Percentiles rank a stretch among this genome's conserved stretches.
Evolutionary conservation across 2,113 vertebrate genomes (phyloP).

Genomic region (Sylvia atricapilla): DNA sequence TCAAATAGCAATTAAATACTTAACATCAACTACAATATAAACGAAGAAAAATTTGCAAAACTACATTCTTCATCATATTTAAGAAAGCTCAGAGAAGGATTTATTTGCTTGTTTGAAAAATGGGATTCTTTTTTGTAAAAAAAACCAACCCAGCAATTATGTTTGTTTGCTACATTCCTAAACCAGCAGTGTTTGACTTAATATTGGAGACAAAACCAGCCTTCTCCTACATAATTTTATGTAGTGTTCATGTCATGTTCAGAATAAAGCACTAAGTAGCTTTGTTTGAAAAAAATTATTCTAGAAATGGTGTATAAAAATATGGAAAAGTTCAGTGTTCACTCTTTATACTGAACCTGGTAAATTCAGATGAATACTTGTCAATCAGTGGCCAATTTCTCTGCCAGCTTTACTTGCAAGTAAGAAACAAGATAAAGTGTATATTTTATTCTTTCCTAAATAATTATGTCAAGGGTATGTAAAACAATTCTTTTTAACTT

Average conservation of each 20-base stretch:
- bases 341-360: neutral
- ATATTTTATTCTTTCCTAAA: neutral
- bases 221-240: neutral
- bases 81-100: neutral
- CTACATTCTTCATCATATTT: neutral
- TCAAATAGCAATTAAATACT: neutral
- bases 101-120: neutral
- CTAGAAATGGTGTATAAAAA: neutral
- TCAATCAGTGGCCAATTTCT: neutral
- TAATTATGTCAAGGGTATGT: neutral
- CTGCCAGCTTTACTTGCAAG: neutral
- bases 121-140: neutral
- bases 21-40: neutral
- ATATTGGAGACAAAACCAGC: neutral
- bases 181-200: neutral
- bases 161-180: neutral
- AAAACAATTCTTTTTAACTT: neutral
- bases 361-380: neutral
- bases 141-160: fast-evolving
- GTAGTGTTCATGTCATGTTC: neutral
- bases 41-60: neutral
- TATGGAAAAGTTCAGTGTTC: neutral
- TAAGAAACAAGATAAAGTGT: neutral
- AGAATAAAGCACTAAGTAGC: neutral
- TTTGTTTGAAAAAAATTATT: neutral